A percentile compares a stretch with the other conserved stretches of the same genome.
Conservation (phyloP, 2,888 invertebrate species). For the Parnassius glacialis region DNA sequence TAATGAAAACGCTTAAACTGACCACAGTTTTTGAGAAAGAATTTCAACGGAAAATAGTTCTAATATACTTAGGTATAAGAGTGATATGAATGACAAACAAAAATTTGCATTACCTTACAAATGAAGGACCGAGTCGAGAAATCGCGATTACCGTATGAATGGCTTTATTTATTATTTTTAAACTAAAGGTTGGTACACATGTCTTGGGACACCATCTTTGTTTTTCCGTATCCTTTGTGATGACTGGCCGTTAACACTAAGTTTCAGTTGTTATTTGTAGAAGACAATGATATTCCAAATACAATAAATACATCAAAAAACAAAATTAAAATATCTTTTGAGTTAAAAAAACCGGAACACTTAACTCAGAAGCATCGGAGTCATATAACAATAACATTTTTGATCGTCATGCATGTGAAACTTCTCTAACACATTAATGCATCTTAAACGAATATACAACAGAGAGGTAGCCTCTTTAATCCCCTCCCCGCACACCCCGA, state of each 20-base stretch:
- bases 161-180: conserved; percentile 60
- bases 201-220: conserved; percentile 17
- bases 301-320: too few relatives aligned
- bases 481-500: conserved; percentile 30
- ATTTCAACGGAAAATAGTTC: conserved; percentile 12
- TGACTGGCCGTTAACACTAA: too few relatives aligned
- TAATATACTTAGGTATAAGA: conserved; percentile 24
- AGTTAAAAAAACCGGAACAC: too few relatives aligned
- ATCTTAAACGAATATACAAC: conserved; percentile 35
- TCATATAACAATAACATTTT: background rate
- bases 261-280: too few relatives aligned
- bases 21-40: conserved; percentile 11
- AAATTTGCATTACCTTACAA: conserved; percentile 36
- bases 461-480: conserved; percentile 32
- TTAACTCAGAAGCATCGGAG: too few relatives aligned
- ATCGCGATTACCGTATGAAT: conserved; percentile 53
- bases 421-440: conserved; percentile 34
- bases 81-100: conserved; percentile 11
- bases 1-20: conserved; percentile 31
- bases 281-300: too few relatives aligned
- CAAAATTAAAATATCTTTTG: too few relatives aligned
- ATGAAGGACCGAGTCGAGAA: conserved; percentile 40
- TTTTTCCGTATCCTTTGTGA: too few relatives aligned
- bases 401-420: conserved; percentile 22
- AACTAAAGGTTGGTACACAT: conserved; percentile 40